Evolutionary conservation across 1,140 invertebrate genomes (phyloP).

Genomic region (Anastrepha obliqua): DNA sequence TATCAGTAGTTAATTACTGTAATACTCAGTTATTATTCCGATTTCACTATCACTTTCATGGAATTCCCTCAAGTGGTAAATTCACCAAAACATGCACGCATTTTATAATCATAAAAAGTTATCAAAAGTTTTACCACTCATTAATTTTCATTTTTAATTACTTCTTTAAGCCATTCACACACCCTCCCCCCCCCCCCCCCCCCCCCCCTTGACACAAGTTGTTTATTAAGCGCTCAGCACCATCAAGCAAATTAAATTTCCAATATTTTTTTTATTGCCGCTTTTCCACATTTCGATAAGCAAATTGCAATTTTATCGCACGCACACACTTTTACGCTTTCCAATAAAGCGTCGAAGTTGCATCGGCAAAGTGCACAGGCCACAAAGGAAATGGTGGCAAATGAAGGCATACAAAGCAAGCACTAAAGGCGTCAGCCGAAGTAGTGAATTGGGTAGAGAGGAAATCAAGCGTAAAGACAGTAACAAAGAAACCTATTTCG

Average conservation of each 20-base stretch:
- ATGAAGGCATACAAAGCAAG: neutral
- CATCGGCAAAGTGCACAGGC: neutral
- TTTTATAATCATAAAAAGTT: too few relatives aligned
- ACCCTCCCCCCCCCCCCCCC: too few relatives aligned
- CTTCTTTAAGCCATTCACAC: neutral
- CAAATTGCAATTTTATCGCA: neutral
- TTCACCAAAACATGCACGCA: too few relatives aligned
- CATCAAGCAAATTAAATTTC: constrained; percentile 21
- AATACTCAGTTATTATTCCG: too few relatives aligned
- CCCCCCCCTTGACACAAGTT: too few relatives aligned
- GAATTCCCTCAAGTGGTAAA: too few relatives aligned
- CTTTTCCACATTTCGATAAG: neutral
- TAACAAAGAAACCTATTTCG: neutral
- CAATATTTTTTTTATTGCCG: neutral
- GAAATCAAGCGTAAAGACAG: neutral
- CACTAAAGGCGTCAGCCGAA: neutral
- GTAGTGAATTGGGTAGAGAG: neutral
- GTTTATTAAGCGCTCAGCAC: too few relatives aligned
- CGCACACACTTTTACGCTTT: neutral
- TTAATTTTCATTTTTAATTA: neutral
- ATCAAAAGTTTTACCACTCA: neutral
- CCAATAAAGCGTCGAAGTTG: neutral
- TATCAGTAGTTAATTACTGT: too few relatives aligned
- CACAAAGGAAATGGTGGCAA: neutral
- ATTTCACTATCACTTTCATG: too few relatives aligned